A percentile compares a stretch with the other conserved stretches of the same genome.
phyloP scores from a whole-genome alignment of 2,888 invertebrate species.

The Orchesella flavescens region DNA sequence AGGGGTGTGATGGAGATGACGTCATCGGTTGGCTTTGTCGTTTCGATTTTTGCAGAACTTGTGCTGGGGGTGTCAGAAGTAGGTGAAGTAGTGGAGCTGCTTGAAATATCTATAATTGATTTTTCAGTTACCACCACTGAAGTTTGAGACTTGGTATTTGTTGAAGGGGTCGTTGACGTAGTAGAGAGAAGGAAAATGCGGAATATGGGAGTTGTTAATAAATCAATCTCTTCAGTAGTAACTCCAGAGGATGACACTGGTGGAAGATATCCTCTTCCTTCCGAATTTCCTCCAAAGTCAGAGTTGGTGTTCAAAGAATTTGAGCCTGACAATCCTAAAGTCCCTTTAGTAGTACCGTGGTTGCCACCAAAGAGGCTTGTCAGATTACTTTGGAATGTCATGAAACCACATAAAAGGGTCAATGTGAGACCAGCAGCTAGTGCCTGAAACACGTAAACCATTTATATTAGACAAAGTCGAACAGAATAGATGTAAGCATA shows the following conservation, averaged over 20 bases:
- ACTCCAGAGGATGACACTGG: conserved; percentile 2
- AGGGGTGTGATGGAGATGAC: no score
- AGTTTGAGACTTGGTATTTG: not conserved
- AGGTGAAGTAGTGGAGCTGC: not conserved
- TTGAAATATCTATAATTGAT: no score
- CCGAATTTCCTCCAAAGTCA: not conserved
- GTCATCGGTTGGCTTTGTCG: no score
- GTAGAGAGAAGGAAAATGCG: conserved; percentile 26
- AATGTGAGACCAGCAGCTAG: conserved; percentile 30
- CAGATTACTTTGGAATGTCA: not conserved
- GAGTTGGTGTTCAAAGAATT: not conserved
- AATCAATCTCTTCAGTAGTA: not conserved
- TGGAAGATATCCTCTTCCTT: conserved; percentile 30
- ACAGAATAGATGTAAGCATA: not conserved
- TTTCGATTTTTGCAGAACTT: no score
- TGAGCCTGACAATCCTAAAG: not conserved
- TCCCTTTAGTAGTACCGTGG: not conserved
- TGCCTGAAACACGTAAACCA: conserved; percentile 9
- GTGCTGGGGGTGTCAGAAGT: not conserved
- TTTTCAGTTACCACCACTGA: not conserved
- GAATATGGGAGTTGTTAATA: conserved; percentile 16
- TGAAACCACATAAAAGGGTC: conserved; percentile 21
- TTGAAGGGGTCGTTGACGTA: conserved; percentile 10
- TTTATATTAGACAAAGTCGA: not conserved
- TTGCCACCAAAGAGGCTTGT: not conserved